Conservation (phyloP, 2,113 vertebrate genomes). For the Cephalopterus ornatus region DNA sequence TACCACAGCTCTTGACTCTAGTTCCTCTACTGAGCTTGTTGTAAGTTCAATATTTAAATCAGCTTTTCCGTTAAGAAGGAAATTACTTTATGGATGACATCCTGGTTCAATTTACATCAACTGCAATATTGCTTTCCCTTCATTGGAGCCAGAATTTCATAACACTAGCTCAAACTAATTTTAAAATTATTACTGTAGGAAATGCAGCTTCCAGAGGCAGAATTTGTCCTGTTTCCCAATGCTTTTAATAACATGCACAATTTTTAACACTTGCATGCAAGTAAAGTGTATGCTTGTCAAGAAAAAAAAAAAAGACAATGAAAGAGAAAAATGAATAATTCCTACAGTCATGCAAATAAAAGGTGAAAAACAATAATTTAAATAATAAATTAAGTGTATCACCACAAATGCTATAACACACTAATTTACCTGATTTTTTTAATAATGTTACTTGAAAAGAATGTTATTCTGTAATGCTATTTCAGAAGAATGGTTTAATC, state of each 20-base stretch:
- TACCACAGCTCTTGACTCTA: background rate
- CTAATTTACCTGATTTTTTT: background rate
- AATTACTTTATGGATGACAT: conserved; percentile 24
- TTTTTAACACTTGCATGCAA: background rate
- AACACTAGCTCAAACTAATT: conserved; percentile 6
- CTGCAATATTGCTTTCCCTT: background rate
- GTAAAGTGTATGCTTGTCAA: background rate
- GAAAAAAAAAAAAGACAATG: background rate
- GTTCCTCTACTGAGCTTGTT: background rate
- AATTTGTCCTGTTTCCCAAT: background rate
- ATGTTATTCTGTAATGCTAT: background rate
- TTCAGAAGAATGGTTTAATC: background rate
- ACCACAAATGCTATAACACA: background rate
- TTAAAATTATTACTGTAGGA: background rate
- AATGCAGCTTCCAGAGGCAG: background rate
- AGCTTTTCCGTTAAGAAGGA: background rate
- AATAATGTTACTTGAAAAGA: background rate
- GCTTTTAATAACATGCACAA: background rate
- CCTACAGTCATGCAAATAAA: background rate
- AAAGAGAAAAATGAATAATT: background rate
- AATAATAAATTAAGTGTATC: background rate
- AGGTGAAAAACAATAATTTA: background rate
- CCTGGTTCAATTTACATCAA: conserved; percentile 2
- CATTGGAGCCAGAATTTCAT: background rate
- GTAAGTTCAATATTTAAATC: background rate